A percentile compares a stretch with the other conserved stretches of the same genome.
phyloP scores from a whole-genome alignment of 1,140 invertebrate genomes.

The Drosophila yakuba region DNA sequence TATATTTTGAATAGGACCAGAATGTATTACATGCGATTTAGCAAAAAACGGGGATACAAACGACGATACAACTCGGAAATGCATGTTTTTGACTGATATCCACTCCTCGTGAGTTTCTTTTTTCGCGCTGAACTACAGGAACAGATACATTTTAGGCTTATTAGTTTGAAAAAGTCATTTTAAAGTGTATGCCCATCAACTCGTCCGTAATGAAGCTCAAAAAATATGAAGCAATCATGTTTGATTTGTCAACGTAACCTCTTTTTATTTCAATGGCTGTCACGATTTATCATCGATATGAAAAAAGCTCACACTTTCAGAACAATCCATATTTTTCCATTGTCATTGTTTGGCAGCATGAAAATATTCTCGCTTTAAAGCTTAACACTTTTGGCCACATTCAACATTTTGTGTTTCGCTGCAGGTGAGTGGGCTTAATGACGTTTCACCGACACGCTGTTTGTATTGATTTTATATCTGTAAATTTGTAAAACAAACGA shows the following conservation, averaged over 20 bases:
- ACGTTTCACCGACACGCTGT: slow-evolving; percentile 17
- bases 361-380: slow-evolving; percentile 41
- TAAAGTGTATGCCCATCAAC: background rate
- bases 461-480: slow-evolving; percentile 25
- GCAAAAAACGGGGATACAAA: slow-evolving; percentile 9
- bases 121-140: background rate
- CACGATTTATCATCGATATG: slow-evolving; percentile 24
- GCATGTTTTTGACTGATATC: slow-evolving; percentile 1
- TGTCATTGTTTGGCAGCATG: slow-evolving; percentile 4
- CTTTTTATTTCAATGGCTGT: slow-evolving; percentile 26
- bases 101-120: background rate
- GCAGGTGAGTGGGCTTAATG: slow-evolving; percentile 58
- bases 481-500: slow-evolving; percentile 56
- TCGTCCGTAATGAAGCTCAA: background rate
- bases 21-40: slow-evolving; percentile 41
- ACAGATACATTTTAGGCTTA: background rate
- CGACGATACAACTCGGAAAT: background rate
- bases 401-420: slow-evolving; percentile 41
- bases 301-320: slow-evolving; percentile 7
- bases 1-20: slow-evolving; percentile 18
- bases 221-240: background rate
- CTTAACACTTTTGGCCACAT: slow-evolving; percentile 12
- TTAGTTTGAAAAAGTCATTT: background rate
- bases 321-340: background rate
- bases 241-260: slow-evolving; percentile 2